Conservation (phyloP, 2,113 vertebrate species). For the Macaca fascicularis region DNA sequence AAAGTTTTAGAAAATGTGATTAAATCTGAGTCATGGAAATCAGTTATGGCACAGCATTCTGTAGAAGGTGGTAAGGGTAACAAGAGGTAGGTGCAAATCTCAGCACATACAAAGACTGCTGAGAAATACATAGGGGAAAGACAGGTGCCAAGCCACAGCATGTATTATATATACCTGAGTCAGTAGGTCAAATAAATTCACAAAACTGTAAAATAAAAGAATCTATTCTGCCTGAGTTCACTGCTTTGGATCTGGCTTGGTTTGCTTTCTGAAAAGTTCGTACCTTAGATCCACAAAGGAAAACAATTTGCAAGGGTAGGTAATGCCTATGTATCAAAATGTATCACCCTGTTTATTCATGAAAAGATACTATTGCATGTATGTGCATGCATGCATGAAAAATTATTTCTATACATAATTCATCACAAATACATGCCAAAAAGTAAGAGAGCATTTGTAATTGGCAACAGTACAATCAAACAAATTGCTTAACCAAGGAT, state of each 20-base stretch:
- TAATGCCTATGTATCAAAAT: not conserved
- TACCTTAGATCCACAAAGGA: not conserved
- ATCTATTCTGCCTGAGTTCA: not conserved
- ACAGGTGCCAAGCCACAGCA: not conserved
- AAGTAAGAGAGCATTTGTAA: not conserved
- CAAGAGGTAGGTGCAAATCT: not conserved
- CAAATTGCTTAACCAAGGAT: not conserved
- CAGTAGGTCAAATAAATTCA: not conserved
- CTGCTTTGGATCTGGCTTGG: not conserved
- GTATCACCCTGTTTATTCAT: not conserved
- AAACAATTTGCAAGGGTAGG: not conserved
- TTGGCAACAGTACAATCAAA: not conserved
- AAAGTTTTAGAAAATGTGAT: not conserved
- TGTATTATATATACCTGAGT: not conserved
- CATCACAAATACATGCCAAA: not conserved
- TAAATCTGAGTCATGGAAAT: constrained; percentile 23
- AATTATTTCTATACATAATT: constrained; percentile 11
- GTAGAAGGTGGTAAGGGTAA: not conserved
- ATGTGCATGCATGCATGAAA: not conserved
- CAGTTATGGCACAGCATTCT: not conserved
- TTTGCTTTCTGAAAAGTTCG: constrained; percentile 21
- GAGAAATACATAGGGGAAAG: not conserved
- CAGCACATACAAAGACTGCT: not conserved
- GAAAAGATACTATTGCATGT: not conserved
- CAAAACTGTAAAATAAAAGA: not conserved